Base-by-base conservation (phyloP, 2,797 vertebrate genomes). In the Parauchenoglanis punctatus region DNA sequence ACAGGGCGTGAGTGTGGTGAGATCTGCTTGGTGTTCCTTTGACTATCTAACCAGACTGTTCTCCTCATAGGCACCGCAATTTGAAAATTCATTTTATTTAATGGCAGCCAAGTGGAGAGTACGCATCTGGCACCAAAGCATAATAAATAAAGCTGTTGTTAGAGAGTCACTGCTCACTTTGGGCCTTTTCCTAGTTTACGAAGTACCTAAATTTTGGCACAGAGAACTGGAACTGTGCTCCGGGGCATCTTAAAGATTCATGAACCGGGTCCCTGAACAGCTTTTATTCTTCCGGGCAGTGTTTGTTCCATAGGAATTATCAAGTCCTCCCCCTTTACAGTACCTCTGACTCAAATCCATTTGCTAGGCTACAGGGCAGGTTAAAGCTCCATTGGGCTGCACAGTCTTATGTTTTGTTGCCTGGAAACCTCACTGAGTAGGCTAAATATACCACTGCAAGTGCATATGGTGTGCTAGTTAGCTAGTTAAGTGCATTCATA, bases 221-320 rank as follows among this genome's bases (percentile, higher is more conserved):
- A 0, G 4, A 52, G 46, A 68, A 23, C 81, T 54, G 44, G n/a
- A 83, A 31, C 44, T 54, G 81, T 68, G n/a, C 63, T 68, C 40
- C 12, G n/a, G 17, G 63, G 63, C 10, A 1, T 83, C 81, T 68
- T n/a, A 68, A 35, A 68, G 81, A 83, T 83, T 83, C 63, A 83
- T 83, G 81, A 68, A 31, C 63, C 10, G 7, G 46, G 44, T 40
- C 63, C 13, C 81, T 68, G 61, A 67, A 25, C 25, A 12, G 44
- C 63, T 83, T 68, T 83, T 68, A 68, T 83, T 83, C 44, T 31
- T 31, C 46, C 18, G 10, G 63, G 18, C 25, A 7, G 61, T 65
- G 67, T 83, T 67, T 83, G 81, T 68, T 83, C n/a, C 18, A 13
- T 23, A 6, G 46, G 63, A 83, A 20, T 83, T 83, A 68, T 31